phyloP scores from a whole-genome alignment of 2,797 vertebrate species.

The Kryptopterus vitreolus region DNA sequence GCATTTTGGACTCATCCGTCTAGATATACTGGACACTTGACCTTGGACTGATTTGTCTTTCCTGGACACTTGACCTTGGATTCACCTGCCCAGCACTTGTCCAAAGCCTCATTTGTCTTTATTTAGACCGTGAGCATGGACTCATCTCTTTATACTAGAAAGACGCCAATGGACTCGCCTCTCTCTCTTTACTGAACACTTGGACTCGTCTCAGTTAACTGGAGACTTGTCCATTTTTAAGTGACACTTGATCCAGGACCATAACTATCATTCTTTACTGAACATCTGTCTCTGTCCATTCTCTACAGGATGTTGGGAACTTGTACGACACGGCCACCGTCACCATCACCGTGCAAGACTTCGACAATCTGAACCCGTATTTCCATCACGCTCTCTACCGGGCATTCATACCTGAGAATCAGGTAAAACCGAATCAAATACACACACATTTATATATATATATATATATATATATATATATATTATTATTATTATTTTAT shows the following conservation, averaged over 20 bases:
- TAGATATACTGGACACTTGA: neutral
- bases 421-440: slow-evolving; percentile 59
- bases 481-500: no score
- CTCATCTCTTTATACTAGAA: neutral
- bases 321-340: slow-evolving; percentile 57
- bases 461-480: no score
- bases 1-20: no score
- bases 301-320: slow-evolving; percentile 62
- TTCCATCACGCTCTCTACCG: slow-evolving; percentile 71
- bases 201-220: neutral
- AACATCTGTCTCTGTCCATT: slow-evolving; percentile 16
- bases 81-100: neutral
- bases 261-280: neutral
- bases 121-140: neutral
- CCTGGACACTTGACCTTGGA: neutral
- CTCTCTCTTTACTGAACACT: neutral
- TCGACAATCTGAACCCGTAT: slow-evolving; percentile 77
- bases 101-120: neutral
- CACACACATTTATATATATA: no score
- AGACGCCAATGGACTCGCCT: no score
- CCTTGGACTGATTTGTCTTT: neutral
- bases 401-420: slow-evolving; percentile 68
- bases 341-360: slow-evolving; percentile 68
- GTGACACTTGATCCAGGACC: no score
- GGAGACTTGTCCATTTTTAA: no score